A percentile compares a stretch with the other conserved stretches of the same genome.
Evolutionary conservation across 2,888 invertebrate genomes (phyloP).

Genomic region (Keiferia lycopersicella): DNA sequence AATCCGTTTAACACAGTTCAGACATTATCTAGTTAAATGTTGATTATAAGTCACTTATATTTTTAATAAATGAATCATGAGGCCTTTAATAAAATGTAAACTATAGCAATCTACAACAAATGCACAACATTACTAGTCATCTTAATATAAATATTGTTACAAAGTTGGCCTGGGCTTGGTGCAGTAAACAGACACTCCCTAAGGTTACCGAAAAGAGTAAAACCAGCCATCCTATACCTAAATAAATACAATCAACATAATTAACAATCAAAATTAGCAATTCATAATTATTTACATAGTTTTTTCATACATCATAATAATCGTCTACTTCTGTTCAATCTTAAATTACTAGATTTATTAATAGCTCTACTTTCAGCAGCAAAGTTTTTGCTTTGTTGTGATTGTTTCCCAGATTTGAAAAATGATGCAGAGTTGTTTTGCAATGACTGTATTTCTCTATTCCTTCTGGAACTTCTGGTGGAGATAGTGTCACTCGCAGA

Average conservation of each 20-base stretch:
- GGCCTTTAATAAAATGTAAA: too few species aligned
- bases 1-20: neutral
- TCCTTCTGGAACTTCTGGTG: constrained; percentile 9
- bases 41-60: neutral
- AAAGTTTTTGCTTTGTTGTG: neutral
- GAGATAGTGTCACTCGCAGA: constrained; percentile 3
- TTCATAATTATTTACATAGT: neutral
- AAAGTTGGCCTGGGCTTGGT: too few species aligned
- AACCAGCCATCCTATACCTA: too few species aligned
- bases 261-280: neutral
- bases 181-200: too few species aligned
- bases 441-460: constrained; percentile 14
- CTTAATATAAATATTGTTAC: too few species aligned
- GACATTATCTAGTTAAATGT: neutral
- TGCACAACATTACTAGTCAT: too few species aligned
- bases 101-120: too few species aligned
- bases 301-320: neutral
- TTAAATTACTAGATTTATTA: neutral
- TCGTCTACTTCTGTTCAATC: constrained; percentile 15
- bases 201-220: too few species aligned
- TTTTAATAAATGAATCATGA: too few species aligned
- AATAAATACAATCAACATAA: neutral
- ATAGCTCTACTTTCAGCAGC: constrained; percentile 1
- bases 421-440: neutral
- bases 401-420: constrained; percentile 4